phyloP scores from a whole-genome alignment of 2,888 invertebrate genomes.

The Mechanitis messenoides region DNA sequence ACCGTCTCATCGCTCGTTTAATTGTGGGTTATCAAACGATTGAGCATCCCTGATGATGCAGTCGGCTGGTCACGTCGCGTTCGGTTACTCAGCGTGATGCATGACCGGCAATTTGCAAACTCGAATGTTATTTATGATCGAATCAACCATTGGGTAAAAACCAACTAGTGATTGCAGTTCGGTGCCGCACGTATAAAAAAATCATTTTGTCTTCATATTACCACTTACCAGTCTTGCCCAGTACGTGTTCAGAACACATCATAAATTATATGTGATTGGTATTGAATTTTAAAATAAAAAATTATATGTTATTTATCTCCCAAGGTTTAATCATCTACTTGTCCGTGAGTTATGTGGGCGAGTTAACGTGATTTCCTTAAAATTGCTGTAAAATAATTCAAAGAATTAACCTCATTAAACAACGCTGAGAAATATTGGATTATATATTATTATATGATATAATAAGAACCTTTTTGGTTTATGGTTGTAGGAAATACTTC shows the following conservation, averaged over 20 bases:
- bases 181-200: slow-evolving; percentile 19
- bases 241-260: slow-evolving; percentile 25
- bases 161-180: slow-evolving; percentile 16
- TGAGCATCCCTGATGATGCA: slow-evolving; percentile 18
- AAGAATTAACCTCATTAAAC: slow-evolving; percentile 2
- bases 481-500: too few relatives aligned
- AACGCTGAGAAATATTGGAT: not conserved
- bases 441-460: too few relatives aligned
- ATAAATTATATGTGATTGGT: slow-evolving; percentile 24
- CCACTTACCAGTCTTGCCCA: slow-evolving; percentile 8
- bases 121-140: slow-evolving; percentile 24
- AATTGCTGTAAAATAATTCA: slow-evolving; percentile 1
- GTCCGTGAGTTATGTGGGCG: slow-evolving; percentile 1
- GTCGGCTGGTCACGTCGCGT: slow-evolving; percentile 20
- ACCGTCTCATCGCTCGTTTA: slow-evolving; percentile 38
- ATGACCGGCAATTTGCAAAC: slow-evolving; percentile 26
- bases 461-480: too few relatives aligned
- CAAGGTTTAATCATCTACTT: slow-evolving; percentile 14
- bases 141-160: slow-evolving; percentile 21
- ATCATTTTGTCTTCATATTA: slow-evolving; percentile 22
- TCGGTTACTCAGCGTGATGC: slow-evolving; percentile 27
- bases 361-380: not conserved
- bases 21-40: slow-evolving; percentile 28
- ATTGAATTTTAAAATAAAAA: slow-evolving; percentile 21
- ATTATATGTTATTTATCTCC: slow-evolving; percentile 21